Evolutionary conservation across 1,140 invertebrate genomes (phyloP).

Genomic region (Aphelenchoides avenae): DNA sequence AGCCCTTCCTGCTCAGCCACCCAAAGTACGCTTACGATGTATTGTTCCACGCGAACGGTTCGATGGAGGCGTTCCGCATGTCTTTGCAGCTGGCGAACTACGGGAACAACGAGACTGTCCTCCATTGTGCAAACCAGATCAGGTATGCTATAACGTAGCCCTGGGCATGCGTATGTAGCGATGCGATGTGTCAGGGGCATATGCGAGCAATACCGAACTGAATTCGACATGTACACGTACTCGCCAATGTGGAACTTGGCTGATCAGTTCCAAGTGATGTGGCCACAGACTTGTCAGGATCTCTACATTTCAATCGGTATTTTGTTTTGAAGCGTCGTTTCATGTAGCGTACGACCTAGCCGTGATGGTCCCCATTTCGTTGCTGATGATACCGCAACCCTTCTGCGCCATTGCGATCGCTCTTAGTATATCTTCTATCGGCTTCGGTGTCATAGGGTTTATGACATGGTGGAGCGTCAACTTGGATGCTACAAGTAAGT

Average conservation of each 20-base stretch:
- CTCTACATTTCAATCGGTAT: constrained; percentile 47
- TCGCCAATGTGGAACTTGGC: constrained; percentile 49
- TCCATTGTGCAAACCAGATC: constrained; percentile 34
- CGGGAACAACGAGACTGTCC: constrained; percentile 30
- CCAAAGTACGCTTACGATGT: constrained; percentile 46
- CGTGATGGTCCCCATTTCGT: constrained; percentile 89
- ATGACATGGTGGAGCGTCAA: constrained; percentile 91
- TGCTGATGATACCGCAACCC: constrained; percentile 88
- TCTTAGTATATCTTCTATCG: constrained; percentile 89
- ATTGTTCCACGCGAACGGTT: constrained; percentile 19
- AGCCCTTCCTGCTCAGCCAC: constrained; percentile 39
- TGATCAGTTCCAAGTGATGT: constrained; percentile 52
- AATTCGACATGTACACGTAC: constrained; percentile 37
- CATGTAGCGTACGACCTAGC: constrained; percentile 63
- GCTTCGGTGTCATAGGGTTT: constrained; percentile 86
- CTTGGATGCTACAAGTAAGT: constrained; percentile 89
- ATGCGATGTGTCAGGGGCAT: too few species aligned
- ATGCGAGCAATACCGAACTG: constrained; percentile 10
- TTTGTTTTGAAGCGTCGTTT: background rate
- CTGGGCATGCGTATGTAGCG: too few species aligned
- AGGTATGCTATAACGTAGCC: too few species aligned
- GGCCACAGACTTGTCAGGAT: constrained; percentile 54
- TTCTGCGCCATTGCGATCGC: constrained; percentile 86
- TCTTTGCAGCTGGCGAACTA: constrained; percentile 35
- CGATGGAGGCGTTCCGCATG: constrained; percentile 35